Evolutionary conservation across 2,888 invertebrate genomes (phyloP), one percentile per base, ranked within the genome.

Genomic region (Rapana venosa): DNA sequence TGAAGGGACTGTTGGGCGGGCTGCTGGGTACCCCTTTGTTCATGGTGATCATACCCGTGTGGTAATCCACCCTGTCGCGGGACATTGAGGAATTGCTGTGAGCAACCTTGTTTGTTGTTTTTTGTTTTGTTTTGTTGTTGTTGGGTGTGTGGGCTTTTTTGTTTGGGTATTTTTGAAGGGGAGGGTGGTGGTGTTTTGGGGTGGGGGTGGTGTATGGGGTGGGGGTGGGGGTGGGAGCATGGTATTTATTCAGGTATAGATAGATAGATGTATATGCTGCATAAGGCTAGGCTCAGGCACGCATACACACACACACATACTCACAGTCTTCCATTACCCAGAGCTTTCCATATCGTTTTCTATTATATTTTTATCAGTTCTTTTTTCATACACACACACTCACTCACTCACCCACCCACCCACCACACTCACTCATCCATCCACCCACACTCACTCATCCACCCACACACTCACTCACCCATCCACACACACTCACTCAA

Each of bases 11-110:
- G 11, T 20, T n/a, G 97, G 94, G 79, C 4, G 77, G 13, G 35
- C 90, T 97, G 61, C 99, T 99, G 93, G 98, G 97, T 0, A 99
- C 98, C 91, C 98, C 98, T 93, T 98, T 98, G 94, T 97, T 97
- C 98, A 99, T 99, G 92, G 98, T 98, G 93, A 99, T 98, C 98
- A 98, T 98, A 30, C 99, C 99, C 0, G 98, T 98, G 95, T 98
- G 98, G 96, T 98, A 98, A 95, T 99, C 98, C 66, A 99, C 96
- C 92, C 98, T 98, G 96, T 17, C 4, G n/a, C 4, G 47, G 8
- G 47, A 47, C n/a, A 47, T 2, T 47, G 47, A 47, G 47, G 4
- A 47, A 8, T 47, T 47, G 47, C 8, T 47, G 47, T 47, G 4
- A 47, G 47, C 2, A 47, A 47, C 47, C 8, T 47, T 47, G 47